phyloP scores from a whole-genome alignment of 2,888 invertebrate species.

The Ophioninae sp. region DNA sequence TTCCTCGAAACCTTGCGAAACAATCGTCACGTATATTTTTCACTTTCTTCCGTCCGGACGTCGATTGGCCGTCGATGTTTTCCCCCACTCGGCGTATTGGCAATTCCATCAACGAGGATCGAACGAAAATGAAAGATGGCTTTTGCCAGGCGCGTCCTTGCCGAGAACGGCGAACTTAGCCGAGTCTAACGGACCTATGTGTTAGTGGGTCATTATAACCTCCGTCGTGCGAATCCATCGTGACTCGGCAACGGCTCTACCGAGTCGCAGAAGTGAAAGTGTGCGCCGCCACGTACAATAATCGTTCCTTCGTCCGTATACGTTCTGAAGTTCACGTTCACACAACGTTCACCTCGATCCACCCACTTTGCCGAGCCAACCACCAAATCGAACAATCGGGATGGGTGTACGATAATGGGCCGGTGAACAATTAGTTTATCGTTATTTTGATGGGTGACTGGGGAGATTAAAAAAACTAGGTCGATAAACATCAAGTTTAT shows the following conservation, averaged over 20 bases:
- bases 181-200: conserved; percentile 64
- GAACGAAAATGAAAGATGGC: neutral
- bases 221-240: conserved; percentile 72
- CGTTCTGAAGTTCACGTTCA: conserved; percentile 79
- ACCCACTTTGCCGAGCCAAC: conserved; percentile 7
- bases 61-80: conserved; percentile 8
- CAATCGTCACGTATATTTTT: conserved; percentile 6
- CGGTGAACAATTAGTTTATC: neutral
- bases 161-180: conserved; percentile 24
- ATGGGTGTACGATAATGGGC: neutral
- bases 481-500: too few species aligned
- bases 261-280: conserved; percentile 77
- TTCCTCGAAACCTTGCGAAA: conserved; percentile 23
- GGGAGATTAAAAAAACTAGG: too few species aligned
- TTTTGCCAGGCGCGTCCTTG: conserved; percentile 47
- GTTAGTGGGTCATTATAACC: conserved; percentile 79
- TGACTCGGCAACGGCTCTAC: conserved; percentile 35
- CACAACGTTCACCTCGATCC: conserved; percentile 67
- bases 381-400: conserved; percentile 20
- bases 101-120: neutral
- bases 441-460: too few species aligned
- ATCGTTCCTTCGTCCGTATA: conserved; percentile 59
- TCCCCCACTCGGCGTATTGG: neutral
- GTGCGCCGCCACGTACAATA: conserved; percentile 66
- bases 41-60: neutral